A percentile compares a stretch with the other conserved stretches of the same genome.
These are phyloP conservation scores for Pelobates cultripes DNA, from an alignment of 2,797 vertebrate genomes.

Conservation along the genomic window DNA sequence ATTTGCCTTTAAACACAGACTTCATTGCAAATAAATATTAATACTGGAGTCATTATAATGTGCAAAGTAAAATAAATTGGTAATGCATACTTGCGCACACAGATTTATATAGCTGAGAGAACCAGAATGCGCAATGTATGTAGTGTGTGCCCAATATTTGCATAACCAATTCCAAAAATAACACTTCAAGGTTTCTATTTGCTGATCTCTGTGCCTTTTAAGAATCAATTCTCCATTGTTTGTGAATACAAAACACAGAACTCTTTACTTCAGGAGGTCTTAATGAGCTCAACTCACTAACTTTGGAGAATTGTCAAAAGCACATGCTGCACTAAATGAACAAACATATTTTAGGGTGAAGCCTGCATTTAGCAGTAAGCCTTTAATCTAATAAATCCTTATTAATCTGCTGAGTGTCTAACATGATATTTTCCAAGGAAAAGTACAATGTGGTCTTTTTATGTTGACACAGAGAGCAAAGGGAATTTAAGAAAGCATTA, in stretches of 20 bases:
- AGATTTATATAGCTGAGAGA: no score
- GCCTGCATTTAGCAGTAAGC: slow-evolving; percentile 7
- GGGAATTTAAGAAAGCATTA: neutral
- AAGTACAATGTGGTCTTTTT: neutral
- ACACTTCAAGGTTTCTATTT: slow-evolving; percentile 27
- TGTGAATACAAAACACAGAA: slow-evolving; percentile 27
- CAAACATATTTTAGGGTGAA: slow-evolving; percentile 16
- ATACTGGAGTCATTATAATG: no score
- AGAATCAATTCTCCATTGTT: slow-evolving; percentile 25
- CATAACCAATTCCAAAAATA: slow-evolving; percentile 29
- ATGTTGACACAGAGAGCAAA: neutral
- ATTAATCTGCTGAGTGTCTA: neutral
- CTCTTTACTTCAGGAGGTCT: slow-evolving; percentile 41
- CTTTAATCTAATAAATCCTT: slow-evolving; percentile 16
- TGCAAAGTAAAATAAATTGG: no score
- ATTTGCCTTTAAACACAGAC: no score
- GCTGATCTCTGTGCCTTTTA: slow-evolving; percentile 21
- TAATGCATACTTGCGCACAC: no score
- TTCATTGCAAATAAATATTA: no score
- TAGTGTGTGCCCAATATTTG: slow-evolving; percentile 23
- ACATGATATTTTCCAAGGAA: neutral
- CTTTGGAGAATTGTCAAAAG: slow-evolving; percentile 31
- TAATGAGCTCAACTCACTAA: slow-evolving; percentile 34
- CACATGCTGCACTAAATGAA: slow-evolving; percentile 27
- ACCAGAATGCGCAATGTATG: neutral